phyloP scores from a whole-genome alignment of 2,888 invertebrate genomes.

The Aspidiotus destructor region DNA sequence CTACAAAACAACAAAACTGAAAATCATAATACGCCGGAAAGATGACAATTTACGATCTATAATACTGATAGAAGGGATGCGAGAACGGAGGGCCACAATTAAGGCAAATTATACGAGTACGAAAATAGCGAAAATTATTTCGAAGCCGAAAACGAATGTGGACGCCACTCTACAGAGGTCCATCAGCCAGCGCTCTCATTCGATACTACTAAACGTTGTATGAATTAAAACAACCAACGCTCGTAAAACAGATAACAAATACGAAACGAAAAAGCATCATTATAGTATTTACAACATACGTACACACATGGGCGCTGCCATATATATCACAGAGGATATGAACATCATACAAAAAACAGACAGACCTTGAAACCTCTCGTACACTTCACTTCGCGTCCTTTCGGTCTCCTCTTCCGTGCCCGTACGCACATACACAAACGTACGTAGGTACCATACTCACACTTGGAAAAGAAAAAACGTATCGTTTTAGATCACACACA shows the following conservation, averaged over 20 bases:
- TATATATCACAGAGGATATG: not conserved
- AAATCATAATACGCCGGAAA: too few species aligned
- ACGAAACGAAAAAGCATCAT: not conserved
- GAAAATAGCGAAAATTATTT: too few species aligned
- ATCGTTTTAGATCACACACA: not conserved
- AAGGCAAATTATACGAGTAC: too few species aligned
- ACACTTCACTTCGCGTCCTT: not conserved
- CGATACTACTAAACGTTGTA: too few species aligned
- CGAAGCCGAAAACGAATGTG: not conserved
- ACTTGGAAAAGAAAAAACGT: not conserved
- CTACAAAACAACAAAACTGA: too few species aligned
- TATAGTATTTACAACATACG: constrained; percentile 1
- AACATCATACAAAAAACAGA: constrained; percentile 2
- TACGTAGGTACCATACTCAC: not conserved
- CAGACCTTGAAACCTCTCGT: not conserved
- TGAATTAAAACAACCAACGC: too few species aligned
- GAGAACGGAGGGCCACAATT: too few species aligned
- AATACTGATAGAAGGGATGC: too few species aligned
- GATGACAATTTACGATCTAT: too few species aligned
- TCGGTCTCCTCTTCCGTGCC: not conserved
- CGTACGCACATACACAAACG: not conserved
- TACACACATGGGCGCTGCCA: constrained; percentile 2
- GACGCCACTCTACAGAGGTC: not conserved
- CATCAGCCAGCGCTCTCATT: too few species aligned
- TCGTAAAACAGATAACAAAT: not conserved